Evolutionary conservation across 2,888 invertebrate species (phyloP), one percentile per base, ranked within the genome.

Genomic region (Crematogaster levior): DNA sequence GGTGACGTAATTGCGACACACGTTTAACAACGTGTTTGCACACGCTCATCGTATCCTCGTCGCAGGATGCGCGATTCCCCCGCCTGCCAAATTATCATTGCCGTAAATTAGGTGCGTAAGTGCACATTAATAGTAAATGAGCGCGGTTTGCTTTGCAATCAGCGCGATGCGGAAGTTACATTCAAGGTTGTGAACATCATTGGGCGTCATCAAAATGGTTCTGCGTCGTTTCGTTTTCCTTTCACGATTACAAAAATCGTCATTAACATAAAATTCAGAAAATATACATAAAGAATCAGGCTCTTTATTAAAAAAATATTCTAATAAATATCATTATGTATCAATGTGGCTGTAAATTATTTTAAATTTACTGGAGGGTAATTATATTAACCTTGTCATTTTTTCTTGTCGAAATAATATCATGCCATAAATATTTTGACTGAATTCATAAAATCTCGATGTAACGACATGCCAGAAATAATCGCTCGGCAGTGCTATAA

Each of bases 381-480:
- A 65, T 48, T 34, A 40, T 12, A 15, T 18, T 12, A n/a, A n/a
- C n/a, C n/a, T n/a, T 21, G 40, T 15, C 40, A 27, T 24, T 56
- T 21, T n/a, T 21, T 12, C n/a, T 12, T 1, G 30, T 15, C 12
- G 21, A 30, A 65, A 65, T 51, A 65, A 75, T 65, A 24, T 74
- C 21, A 10, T 46, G 34, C 4, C 24, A n/a, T 24, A 70, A 43
- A 58, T n/a, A 70, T 27, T 30, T 79, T 24, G 61, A 43, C 24
- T 58, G 27, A 53, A 79, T 79, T 46, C 21, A 46, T 34, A 34
- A 40, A 53, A 51, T 53, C 53, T 1, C 51, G 43, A 70, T 34
- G 56, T 77, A 68, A 77, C 77, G 77, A 68, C 56, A 77, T 4
- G 70, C 70, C 56, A 79, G 56, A 70, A 79, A 79, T 79, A 79